A percentile compares a stretch with the other conserved stretches of the same genome.
phyloP scores from a whole-genome alignment of 2,888 invertebrate genomes.

The Nowickia ferox region DNA sequence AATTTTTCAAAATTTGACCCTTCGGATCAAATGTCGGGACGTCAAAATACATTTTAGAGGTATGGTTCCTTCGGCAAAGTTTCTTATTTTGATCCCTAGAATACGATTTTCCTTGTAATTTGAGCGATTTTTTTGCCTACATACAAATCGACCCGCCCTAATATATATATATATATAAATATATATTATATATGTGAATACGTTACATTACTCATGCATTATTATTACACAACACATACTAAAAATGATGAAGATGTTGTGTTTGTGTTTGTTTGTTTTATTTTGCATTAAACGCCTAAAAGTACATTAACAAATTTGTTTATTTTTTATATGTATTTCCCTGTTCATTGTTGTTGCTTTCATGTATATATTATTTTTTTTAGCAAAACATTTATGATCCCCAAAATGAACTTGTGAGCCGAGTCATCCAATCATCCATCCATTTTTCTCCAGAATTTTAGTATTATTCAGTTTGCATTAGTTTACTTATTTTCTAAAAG shows the following conservation, averaged over 20 bases:
- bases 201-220: not conserved
- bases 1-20: too few relatives aligned
- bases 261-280: conserved; percentile 66
- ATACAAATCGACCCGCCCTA: too few relatives aligned
- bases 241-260: conserved; percentile 59
- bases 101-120: too few relatives aligned
- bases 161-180: not conserved
- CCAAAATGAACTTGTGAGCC: not conserved
- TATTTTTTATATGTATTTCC: conserved; percentile 32
- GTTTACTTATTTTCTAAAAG: conserved; percentile 57
- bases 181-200: not conserved
- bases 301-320: conserved; percentile 72
- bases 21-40: too few relatives aligned
- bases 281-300: conserved; percentile 69
- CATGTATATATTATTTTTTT: not conserved
- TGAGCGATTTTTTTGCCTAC: too few relatives aligned
- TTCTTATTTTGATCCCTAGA: too few relatives aligned
- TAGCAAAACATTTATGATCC: conserved; percentile 38
- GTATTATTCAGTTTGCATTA: conserved; percentile 70
- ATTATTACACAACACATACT: conserved; percentile 13
- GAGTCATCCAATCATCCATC: not conserved
- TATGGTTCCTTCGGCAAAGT: too few relatives aligned
- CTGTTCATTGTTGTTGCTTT: conserved; percentile 27
- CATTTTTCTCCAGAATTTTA: conserved; percentile 52
- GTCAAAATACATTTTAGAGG: too few relatives aligned